Evolutionary conservation across 1,140 invertebrate species (phyloP).

Genomic region (Zaprionus tsacasi): DNA sequence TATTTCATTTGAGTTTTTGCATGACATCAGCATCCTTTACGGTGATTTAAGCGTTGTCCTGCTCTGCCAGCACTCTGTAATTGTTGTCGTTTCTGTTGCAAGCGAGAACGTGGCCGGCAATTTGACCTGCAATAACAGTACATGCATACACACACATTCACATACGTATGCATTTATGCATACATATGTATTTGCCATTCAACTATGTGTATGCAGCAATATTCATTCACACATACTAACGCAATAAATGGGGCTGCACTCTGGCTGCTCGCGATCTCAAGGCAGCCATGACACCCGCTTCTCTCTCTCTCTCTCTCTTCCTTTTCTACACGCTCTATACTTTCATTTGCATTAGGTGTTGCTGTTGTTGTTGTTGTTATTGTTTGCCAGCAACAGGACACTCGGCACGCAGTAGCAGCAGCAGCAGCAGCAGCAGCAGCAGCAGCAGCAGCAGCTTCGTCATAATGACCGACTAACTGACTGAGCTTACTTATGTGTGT

Average conservation of each 20-base stretch:
- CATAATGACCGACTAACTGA: slow-evolving; percentile 77
- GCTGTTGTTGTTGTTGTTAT: slow-evolving; percentile 33
- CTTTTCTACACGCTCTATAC: slow-evolving; percentile 31
- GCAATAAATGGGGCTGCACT: slow-evolving; percentile 14
- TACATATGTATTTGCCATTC: not conserved
- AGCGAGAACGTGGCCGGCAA: slow-evolving; percentile 20
- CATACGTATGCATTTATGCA: not conserved
- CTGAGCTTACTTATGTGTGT: slow-evolving; percentile 55
- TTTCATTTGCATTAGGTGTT: slow-evolving; percentile 35
- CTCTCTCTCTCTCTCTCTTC: not conserved
- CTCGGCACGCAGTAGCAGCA: slow-evolving; percentile 43
- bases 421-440: slow-evolving; percentile 29
- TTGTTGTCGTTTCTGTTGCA: slow-evolving; percentile 16
- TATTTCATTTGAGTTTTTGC: slow-evolving; percentile 15
- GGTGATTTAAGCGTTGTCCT: slow-evolving; percentile 16
- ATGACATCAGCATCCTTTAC: slow-evolving; percentile 44
- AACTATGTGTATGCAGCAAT: not conserved
- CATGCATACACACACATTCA: not conserved
- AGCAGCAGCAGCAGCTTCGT: slow-evolving; percentile 38
- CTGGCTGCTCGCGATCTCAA: slow-evolving; percentile 16
- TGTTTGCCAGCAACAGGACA: slow-evolving; percentile 70
- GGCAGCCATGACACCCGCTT: not conserved
- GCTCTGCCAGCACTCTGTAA: slow-evolving; percentile 1
- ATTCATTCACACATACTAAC: not conserved
- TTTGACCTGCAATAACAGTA: slow-evolving; percentile 13